These are phyloP conservation scores for Tryphoninae sp. DNA, from an alignment of 2,888 invertebrate species.

Conservation along the genomic window DNA sequence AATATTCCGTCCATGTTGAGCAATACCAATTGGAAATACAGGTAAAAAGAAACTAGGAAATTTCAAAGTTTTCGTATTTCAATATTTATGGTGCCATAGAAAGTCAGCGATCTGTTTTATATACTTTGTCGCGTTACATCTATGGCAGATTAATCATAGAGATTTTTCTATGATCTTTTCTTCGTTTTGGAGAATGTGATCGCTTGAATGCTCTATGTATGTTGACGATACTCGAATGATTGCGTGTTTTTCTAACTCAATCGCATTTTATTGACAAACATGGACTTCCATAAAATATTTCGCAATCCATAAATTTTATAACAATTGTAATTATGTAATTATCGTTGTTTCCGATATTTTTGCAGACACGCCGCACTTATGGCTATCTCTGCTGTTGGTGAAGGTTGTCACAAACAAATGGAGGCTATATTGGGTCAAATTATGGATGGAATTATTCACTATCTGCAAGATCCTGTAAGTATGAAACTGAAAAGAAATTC, in stretches of 20 bases:
- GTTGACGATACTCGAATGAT: conserved; percentile 43
- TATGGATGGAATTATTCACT: conserved; percentile 94
- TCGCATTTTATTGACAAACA: conserved; percentile 52
- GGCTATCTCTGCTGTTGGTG: conserved; percentile 99
- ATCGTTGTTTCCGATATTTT: conserved; percentile 28
- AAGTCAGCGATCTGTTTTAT: conserved; percentile 74
- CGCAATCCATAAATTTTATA: background rate
- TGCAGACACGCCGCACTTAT: conserved; percentile 96
- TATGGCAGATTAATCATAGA: conserved; percentile 73
- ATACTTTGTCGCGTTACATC: conserved; percentile 75
- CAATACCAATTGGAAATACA: conserved; percentile 91
- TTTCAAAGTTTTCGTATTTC: background rate
- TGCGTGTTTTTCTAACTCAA: conserved; percentile 14
- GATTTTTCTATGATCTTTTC: conserved; percentile 58
- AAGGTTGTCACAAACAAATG: conserved; percentile 99
- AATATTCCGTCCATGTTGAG: conserved; percentile 94
- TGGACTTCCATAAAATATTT: background rate
- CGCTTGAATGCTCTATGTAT: conserved; percentile 45
- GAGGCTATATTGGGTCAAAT: conserved; percentile 96
- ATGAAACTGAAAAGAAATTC: conserved; percentile 68
- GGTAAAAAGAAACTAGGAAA: conserved; percentile 77
- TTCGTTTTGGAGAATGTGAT: conserved; percentile 69
- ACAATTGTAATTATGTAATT: conserved; percentile 25
- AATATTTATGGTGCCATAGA: conserved; percentile 66
- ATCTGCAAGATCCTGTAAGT: conserved; percentile 91